Percentiles rank a stretch among this genome's conserved stretches.
Conservation (phyloP, 2,113 vertebrate genomes). For the Chiloscyllium plagiosum region DNA sequence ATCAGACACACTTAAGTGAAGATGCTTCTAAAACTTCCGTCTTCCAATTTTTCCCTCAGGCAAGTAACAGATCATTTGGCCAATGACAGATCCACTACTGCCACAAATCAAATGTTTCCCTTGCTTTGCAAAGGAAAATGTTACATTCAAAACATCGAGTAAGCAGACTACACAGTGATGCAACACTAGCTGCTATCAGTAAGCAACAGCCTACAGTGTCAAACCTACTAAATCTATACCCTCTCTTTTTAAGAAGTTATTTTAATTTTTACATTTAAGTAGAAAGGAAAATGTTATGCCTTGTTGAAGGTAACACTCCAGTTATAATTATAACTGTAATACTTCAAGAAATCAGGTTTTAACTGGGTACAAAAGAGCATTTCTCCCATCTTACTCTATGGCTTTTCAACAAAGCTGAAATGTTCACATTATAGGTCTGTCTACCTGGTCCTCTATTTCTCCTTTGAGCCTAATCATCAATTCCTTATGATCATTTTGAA, state of each 20-base stretch:
- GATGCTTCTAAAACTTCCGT: background rate
- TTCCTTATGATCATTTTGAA: background rate
- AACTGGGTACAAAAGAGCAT: background rate
- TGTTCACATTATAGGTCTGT: background rate
- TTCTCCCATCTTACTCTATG: background rate
- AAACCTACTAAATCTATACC: background rate
- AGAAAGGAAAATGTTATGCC: background rate
- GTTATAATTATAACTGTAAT: background rate
- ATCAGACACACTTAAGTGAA: constrained; percentile 11
- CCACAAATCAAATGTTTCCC: background rate
- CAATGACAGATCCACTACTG: constrained; percentile 8
- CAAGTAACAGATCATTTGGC: background rate
- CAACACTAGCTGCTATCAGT: background rate
- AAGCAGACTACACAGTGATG: background rate
- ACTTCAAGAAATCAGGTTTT: background rate
- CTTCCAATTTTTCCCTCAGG: background rate
- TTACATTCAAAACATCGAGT: background rate
- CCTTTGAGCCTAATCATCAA: background rate
- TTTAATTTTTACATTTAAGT: constrained; percentile 3
- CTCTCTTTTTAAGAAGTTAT: background rate
- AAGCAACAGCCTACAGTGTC: background rate
- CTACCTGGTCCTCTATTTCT: background rate
- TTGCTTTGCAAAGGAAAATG: background rate
- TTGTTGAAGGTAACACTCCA: background rate
- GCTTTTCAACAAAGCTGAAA: background rate